Conservation (phyloP, 2,888 invertebrate species). For the Drosophila basisetae region DNA sequence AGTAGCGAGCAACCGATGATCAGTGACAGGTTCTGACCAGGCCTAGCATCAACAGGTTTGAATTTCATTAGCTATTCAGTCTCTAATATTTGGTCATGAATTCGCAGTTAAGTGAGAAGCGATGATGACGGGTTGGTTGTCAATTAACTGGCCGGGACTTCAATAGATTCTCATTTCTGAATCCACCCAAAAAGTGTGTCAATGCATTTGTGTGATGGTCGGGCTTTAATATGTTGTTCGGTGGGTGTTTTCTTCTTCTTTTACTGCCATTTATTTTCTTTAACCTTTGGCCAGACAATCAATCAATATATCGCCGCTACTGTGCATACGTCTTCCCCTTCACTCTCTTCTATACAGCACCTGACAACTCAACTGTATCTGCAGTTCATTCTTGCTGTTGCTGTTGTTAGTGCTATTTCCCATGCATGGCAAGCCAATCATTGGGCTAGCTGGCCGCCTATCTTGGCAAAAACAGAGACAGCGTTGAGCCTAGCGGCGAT, state of each 20-base stretch:
- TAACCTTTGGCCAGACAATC: conserved; percentile 44
- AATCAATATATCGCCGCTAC: conserved; percentile 57
- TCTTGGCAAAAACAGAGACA: conserved; percentile 8
- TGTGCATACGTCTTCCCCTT: conserved; percentile 25
- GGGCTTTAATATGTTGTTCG: conserved; percentile 62
- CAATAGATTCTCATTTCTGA: conserved; percentile 42
- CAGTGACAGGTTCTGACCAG: conserved; percentile 34
- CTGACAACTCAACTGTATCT: conserved; percentile 57
- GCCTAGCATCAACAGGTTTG: conserved; percentile 42
- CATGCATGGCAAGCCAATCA: conserved; percentile 28
- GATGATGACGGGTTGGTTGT: conserved; percentile 38
- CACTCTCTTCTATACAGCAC: conserved; percentile 29
- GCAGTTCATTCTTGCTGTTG: neutral
- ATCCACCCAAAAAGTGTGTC: conserved; percentile 66
- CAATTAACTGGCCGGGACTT: conserved; percentile 54
- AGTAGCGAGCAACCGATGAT: conserved; percentile 59
- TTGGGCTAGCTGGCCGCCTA: conserved; percentile 12
- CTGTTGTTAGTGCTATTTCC: neutral
- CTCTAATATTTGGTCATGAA: conserved; percentile 73
- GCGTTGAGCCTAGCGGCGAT: conserved; percentile 53
- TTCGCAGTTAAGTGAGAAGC: conserved; percentile 71
- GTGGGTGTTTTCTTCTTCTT: conserved; percentile 44
- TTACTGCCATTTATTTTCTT: neutral
- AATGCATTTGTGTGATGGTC: conserved; percentile 35
- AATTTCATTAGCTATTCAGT: conserved; percentile 26